These are phyloP conservation scores for Mormyrus proboscirostris DNA, from an alignment of 2,797 vertebrate species.

Conservation along the genomic window DNA sequence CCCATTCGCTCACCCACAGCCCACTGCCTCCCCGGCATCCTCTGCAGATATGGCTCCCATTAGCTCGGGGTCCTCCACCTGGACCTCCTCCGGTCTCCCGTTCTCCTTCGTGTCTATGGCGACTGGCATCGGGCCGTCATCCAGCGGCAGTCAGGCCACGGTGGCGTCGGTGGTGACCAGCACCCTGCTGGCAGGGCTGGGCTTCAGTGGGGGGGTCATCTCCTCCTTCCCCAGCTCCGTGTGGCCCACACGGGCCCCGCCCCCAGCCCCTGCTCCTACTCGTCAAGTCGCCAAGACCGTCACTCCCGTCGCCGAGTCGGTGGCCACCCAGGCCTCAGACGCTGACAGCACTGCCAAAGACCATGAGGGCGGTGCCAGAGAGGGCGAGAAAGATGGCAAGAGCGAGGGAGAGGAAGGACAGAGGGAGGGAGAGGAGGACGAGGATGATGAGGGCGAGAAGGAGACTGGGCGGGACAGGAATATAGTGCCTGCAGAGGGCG, in stretches of 20 bases:
- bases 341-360: conserved; percentile 55
- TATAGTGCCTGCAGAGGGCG: conserved; percentile 20
- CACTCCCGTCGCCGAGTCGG: conserved; percentile 53
- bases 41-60: conserved; percentile 97
- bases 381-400: conserved; percentile 61
- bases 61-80: conserved; percentile 93
- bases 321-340: conserved; percentile 53
- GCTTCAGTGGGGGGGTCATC: conserved; percentile 83
- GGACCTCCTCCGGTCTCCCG: conserved; percentile 90
- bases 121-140: conserved; percentile 88
- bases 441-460: conserved; percentile 44
- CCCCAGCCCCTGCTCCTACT: conserved; percentile 43
- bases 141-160: conserved; percentile 88
- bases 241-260: conserved; percentile 75
- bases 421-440: conserved; percentile 43
- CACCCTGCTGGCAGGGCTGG: conserved; percentile 84
- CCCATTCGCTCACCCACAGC: conserved; percentile 55
- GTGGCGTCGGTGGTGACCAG: conserved; percentile 92
- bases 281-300: conserved; percentile 37
- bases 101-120: conserved; percentile 97
- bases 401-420: conserved; percentile 70
- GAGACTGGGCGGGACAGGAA: conserved; percentile 55
- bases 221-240: conserved; percentile 88
- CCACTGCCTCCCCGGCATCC: conserved; percentile 85
- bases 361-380: conserved; percentile 59